These are phyloP conservation scores for Tupaia chinensis DNA, from an alignment of 2,113 vertebrate species.

Conservation along the genomic window DNA sequence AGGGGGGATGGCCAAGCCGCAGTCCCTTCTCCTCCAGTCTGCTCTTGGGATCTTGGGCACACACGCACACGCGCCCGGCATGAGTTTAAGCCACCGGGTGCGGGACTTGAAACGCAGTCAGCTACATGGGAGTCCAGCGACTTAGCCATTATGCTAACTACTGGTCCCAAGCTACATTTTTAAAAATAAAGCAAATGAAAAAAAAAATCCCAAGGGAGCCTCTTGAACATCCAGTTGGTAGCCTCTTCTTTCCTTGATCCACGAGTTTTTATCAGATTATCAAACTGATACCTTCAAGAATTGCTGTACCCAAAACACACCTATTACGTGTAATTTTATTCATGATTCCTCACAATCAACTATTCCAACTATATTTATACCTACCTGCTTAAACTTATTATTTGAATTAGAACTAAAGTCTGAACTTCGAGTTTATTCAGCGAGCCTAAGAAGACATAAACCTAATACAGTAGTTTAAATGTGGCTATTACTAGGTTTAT, in stretches of 20 bases:
- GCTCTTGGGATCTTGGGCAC: too few species aligned
- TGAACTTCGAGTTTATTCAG: neutral
- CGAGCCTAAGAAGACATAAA: neutral
- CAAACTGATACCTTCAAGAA: neutral
- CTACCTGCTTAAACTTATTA: neutral
- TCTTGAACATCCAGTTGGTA: neutral
- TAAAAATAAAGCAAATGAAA: neutral
- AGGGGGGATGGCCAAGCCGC: too few species aligned
- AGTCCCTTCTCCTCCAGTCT: too few species aligned
- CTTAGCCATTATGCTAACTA: too few species aligned
- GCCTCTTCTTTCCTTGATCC: neutral
- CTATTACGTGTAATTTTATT: neutral
- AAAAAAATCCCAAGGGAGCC: neutral
- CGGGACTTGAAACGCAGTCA: too few species aligned
- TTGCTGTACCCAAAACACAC: neutral
- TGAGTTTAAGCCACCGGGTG: too few species aligned
- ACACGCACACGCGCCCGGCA: too few species aligned
- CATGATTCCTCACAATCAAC: neutral
- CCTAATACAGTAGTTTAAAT: constrained; percentile 12
- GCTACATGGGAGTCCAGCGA: too few species aligned
- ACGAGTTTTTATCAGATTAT: neutral
- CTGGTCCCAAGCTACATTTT: too few species aligned
- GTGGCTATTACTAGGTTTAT: neutral
- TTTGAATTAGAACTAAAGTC: constrained; percentile 18
- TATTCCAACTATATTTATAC: neutral